Evolutionary conservation across 2,888 invertebrate species (phyloP).

Genomic region (Dicranocentrus wangi): DNA sequence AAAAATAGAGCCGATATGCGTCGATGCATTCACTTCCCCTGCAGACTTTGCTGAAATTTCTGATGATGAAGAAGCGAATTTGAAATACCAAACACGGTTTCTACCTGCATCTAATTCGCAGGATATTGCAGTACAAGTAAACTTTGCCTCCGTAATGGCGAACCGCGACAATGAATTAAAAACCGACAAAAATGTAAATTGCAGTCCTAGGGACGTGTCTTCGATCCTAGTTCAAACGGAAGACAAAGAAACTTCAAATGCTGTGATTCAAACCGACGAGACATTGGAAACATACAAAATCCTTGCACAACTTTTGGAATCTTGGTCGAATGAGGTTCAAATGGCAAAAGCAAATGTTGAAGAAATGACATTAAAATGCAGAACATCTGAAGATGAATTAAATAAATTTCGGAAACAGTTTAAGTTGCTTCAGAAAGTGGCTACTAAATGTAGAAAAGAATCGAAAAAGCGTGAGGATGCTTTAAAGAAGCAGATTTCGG

Average conservation of each 20-base stretch:
- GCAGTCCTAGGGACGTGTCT: constrained; percentile 9
- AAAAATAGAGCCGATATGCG: constrained; percentile 44
- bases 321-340: constrained; percentile 53
- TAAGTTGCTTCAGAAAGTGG: constrained; percentile 62
- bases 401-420: constrained; percentile 63
- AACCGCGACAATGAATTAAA: constrained; percentile 12
- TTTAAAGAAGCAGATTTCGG: constrained; percentile 39
- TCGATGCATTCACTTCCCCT: constrained; percentile 48
- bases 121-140: constrained; percentile 50
- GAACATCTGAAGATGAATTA: constrained; percentile 55
- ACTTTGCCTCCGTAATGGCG: constrained; percentile 32
- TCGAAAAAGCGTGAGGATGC: constrained; percentile 64
- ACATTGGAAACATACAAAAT: constrained; percentile 69
- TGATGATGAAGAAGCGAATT: background rate
- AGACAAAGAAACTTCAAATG: constrained; percentile 56
- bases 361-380: constrained; percentile 54
- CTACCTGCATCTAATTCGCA: background rate
- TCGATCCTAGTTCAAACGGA: constrained; percentile 54
- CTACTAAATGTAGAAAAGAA: constrained; percentile 61
- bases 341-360: constrained; percentile 67
- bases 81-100: background rate
- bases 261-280: constrained; percentile 69
- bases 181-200: background rate
- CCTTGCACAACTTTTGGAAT: constrained; percentile 46
- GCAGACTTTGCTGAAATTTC: constrained; percentile 9